Evolutionary conservation across 2,113 vertebrate species (phyloP).

Genomic region (Ictalurus furcatus): DNA sequence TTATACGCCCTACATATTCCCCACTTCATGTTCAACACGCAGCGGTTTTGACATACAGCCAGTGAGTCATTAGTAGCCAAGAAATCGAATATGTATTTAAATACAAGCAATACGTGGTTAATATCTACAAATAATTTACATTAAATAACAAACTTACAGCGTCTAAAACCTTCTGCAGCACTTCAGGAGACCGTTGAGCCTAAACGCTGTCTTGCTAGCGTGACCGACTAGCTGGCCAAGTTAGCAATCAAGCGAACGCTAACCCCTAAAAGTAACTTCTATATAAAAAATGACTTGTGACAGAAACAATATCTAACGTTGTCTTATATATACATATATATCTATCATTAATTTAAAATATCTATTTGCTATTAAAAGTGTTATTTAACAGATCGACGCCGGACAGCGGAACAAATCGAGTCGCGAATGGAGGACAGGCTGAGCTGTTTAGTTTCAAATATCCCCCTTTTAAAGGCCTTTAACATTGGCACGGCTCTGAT

Average conservation of each 20-base stretch:
- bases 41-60: background rate
- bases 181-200: background rate
- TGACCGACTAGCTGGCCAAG: background rate
- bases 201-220: background rate
- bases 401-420: too few species aligned
- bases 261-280: background rate
- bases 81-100: background rate
- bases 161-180: background rate
- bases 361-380: background rate
- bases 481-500: slow-evolving; percentile 57
- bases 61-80: background rate
- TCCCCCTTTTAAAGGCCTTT: slow-evolving; percentile 69
- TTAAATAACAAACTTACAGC: slow-evolving; percentile 1
- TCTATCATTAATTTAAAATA: background rate
- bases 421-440: too few species aligned
- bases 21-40: too few species aligned
- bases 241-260: background rate
- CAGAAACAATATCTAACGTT: background rate
- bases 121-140: background rate
- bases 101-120: background rate
- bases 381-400: background rate
- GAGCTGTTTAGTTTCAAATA: slow-evolving; percentile 71
- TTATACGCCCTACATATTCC: background rate
- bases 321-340: background rate
- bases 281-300: background rate